Evolutionary conservation across 2,113 vertebrate species (phyloP), one percentile per base, ranked within the genome.

Genomic region (Cyprinodon variegatus): DNA sequence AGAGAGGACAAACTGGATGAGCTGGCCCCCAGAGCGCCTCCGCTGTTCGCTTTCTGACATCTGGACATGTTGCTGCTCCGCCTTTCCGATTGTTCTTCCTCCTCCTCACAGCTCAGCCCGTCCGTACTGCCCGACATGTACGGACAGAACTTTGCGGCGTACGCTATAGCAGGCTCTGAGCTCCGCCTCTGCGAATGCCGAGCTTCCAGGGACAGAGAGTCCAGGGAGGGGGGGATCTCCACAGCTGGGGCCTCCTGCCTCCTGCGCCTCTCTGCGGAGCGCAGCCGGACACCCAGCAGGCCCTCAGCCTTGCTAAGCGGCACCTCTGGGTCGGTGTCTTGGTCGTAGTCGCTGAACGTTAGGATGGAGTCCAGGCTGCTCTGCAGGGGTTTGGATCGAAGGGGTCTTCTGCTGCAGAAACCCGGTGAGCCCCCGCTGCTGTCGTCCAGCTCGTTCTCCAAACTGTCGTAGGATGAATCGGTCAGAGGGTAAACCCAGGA

Each of bases 381-480:
- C 83, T 94, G 96, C 0, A 95, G 96, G 13, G 94, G 92, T 65
- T 95, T 93, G 3, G 86, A 74, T 36, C 84, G 92, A 57, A 93
- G 91, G 4, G 9, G 68, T 61, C 94, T 77, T 70, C 94, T 81
- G 86, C 93, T 89, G 1, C 92, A 93, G 61, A 94, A 94, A 0
- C 72, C 37, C 0, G 96, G 94, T 0, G 95, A 95, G 1, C 96
- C 96, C 0, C 90, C 78, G 37, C 86, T 85, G 86, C 86, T 81
- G 81, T 84, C 86, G 50, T 96, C 96, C 0, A 96, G 72, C 86
- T 97, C 96, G 0, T 97, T 98, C 88, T 99, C 97, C 70, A 98
- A 89, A 86, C 97, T 98, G 91, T 99, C 96, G 0, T 98, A 98
- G 70, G 97, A 98, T 0, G 97, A 99, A 88, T 98, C 96, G 0